phyloP scores from a whole-genome alignment of 2,888 invertebrate species.

The Orchestes rusci region DNA sequence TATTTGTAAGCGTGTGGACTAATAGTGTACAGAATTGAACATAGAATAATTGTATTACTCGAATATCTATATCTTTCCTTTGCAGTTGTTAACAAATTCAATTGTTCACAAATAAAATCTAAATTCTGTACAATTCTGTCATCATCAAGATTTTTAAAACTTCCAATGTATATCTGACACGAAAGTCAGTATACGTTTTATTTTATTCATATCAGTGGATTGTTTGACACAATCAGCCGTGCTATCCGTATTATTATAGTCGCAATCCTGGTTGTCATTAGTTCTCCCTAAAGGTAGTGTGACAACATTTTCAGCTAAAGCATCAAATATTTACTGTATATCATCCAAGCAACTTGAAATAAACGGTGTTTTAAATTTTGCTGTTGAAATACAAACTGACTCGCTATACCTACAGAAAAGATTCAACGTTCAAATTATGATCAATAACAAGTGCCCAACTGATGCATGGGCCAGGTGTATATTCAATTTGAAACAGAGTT shows the following conservation, averaged over 20 bases:
- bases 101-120: neutral
- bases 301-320: conserved; percentile 7
- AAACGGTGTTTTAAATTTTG: conserved; percentile 9
- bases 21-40: too few species aligned
- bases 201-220: conserved; percentile 4
- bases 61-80: too few species aligned
- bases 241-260: conserved; percentile 1
- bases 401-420: conserved; percentile 3
- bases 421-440: neutral
- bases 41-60: too few species aligned
- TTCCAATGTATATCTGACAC: too few species aligned
- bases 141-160: conserved; percentile 7
- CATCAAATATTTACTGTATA: conserved; percentile 9
- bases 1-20: too few species aligned
- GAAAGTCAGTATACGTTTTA: conserved; percentile 9
- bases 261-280: conserved; percentile 3
- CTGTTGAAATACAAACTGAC: conserved; percentile 3
- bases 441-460: neutral
- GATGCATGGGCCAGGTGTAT: neutral
- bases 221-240: conserved; percentile 3
- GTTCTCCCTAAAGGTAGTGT: conserved; percentile 6
- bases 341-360: conserved; percentile 7
- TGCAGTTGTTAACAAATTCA: too few species aligned
- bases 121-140: neutral
- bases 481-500: neutral